Evolutionary conservation across 2,888 invertebrate genomes (phyloP).

Genomic region (Eupsilia transversa): DNA sequence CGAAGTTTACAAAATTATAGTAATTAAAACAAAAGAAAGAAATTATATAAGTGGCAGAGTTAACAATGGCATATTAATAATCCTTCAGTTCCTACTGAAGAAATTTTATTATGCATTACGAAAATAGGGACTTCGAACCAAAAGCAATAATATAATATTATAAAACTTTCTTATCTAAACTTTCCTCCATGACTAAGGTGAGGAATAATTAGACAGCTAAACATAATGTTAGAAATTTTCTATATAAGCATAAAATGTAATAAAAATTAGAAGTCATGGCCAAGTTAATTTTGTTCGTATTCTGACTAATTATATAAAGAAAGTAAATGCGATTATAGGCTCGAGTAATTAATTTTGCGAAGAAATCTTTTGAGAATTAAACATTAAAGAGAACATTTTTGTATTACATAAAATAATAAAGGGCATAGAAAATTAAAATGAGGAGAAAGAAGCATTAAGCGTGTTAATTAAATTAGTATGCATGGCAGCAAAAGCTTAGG

Average conservation of each 20-base stretch:
- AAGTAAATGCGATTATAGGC: constrained; percentile 26
- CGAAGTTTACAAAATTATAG: not conserved
- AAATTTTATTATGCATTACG: not conserved
- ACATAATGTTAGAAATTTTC: not conserved
- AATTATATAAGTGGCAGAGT: not conserved
- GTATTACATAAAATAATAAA: constrained; percentile 7
- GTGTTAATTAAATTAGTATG: constrained; percentile 44
- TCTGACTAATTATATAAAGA: constrained; percentile 35
- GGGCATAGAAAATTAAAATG: constrained; percentile 19
- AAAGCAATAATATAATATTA: not conserved
- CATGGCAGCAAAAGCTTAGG: constrained; percentile 27
- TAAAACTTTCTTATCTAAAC: not conserved
- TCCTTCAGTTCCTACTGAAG: too few relatives aligned
- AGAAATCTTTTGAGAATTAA: constrained; percentile 20
- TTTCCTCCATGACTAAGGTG: not conserved
- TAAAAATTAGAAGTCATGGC: not conserved
- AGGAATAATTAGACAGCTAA: not conserved
- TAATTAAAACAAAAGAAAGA: too few relatives aligned
- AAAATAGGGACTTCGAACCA: not conserved
- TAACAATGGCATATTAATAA: not conserved
- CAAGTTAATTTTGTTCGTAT: constrained; percentile 10
- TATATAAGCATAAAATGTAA: not conserved
- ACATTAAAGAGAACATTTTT: constrained; percentile 7
- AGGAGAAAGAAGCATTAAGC: constrained; percentile 21
- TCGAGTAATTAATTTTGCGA: constrained; percentile 38